Conservation (phyloP, 2,113 vertebrate species). For the Rana temporaria region DNA sequence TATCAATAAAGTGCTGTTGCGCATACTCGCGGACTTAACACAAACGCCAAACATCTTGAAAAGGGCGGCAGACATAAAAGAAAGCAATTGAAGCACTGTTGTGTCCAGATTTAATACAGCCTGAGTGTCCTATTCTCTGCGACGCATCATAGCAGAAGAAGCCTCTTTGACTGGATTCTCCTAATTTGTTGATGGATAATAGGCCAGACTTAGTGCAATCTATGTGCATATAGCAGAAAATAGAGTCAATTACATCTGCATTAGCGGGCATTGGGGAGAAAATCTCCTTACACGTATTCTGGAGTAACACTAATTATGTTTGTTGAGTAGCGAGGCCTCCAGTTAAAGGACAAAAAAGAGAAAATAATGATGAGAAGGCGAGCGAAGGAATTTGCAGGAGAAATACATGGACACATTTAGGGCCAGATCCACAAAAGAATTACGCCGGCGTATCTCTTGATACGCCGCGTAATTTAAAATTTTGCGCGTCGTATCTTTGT, state of each 20-base stretch:
- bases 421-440: too few relatives aligned
- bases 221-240: conserved; percentile 77
- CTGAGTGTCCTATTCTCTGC: conserved; percentile 69
- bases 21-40: conserved; percentile 78
- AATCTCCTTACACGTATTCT: conserved; percentile 75
- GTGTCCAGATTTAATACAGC: conserved; percentile 77
- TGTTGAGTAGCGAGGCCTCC: conserved; percentile 60
- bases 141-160: conserved; percentile 68
- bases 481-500: too few relatives aligned
- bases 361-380: conserved; percentile 2
- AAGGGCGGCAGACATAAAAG: conserved; percentile 65
- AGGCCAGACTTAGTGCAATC: conserved; percentile 72
- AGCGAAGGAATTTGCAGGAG: neutral
- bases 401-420: neutral
- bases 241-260: conserved; percentile 83
- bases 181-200: conserved; percentile 81
- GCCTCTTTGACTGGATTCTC: conserved; percentile 71
- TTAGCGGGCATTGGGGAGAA: conserved; percentile 72
- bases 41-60: conserved; percentile 65
- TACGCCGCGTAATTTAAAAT: too few relatives aligned
- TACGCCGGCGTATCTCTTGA: too few relatives aligned
- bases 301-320: conserved; percentile 70
- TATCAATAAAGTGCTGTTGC: conserved; percentile 67
- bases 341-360: conserved; percentile 1
- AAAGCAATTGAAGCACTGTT: conserved; percentile 59